Base-by-base conservation (phyloP, 2,797 vertebrate genomes). In the Lepilemur septentrionalis region DNA sequence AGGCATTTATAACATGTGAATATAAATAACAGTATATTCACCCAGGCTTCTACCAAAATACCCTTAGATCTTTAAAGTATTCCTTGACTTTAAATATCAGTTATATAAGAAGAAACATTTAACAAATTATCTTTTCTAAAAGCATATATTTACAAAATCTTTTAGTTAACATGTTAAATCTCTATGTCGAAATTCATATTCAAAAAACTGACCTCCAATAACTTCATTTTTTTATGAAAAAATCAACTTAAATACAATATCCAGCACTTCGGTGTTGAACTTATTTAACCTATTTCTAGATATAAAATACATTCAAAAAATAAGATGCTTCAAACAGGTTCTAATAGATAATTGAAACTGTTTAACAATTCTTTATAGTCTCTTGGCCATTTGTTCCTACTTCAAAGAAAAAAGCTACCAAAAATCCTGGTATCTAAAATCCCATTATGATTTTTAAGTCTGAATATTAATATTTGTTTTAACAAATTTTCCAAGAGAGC, bases 361-460 rank as follows among this genome's bases (percentile, higher is more conserved):
- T 43, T 83, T 70, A 79, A 70, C 32, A 91, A 81, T 67, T 55
- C 25, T 90, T 85, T 61, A 82, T 13, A n/a, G 38, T 95, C 43
- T 94, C 72, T 95, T 80, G 48, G 48, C 67, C 55, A 94, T 70
- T 61, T 93, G 50, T 92, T 94, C 57, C n/a, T 46, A 70, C 75
- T 73, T 23, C 43, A 91, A 52, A 95, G 30, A 95, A 85, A 70
- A 93, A 83, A 92, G 61, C 65, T 69, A 94, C 10, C 85, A 78
- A 90, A 94, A 94, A 93, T 75, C 10, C 32, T 92, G n/a, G 38
- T 30, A 94, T 59, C 25, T 88, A 20, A 96, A 95, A 95, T 75
- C 17, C 0, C 32, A 76, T 55, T 87, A 73, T 50, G 20, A 48
- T 81, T 84, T 91, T 85, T 55, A 88, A 79, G 9, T 67, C 25